phyloP scores from a whole-genome alignment of 1,140 invertebrate species.

The Papilio aristodemus region DNA sequence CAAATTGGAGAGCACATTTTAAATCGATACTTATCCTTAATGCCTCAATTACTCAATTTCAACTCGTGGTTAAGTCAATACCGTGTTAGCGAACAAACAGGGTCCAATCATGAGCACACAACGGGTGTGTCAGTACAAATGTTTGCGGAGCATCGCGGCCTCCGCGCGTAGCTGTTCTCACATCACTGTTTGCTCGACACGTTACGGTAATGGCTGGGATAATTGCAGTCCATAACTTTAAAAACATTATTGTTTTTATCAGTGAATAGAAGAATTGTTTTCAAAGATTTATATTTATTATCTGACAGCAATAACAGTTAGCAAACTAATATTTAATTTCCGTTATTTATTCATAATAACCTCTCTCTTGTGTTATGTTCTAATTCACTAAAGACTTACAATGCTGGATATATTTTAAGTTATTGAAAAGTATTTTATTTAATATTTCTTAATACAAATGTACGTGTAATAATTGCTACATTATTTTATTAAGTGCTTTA shows the following conservation, averaged over 20 bases:
- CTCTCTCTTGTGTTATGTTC: too few relatives aligned
- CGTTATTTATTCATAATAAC: too few relatives aligned
- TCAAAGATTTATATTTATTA: too few relatives aligned
- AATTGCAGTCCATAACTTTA: conserved; percentile 54
- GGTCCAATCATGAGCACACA: conserved; percentile 41
- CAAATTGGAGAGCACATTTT: too few relatives aligned
- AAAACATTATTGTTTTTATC: conserved; percentile 22
- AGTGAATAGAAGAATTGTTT: not conserved
- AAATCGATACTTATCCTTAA: not conserved
- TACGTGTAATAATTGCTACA: too few relatives aligned
- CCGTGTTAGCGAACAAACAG: conserved; percentile 48
- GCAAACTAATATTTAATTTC: not conserved
- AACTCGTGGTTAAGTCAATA: conserved; percentile 40
- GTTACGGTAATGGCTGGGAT: conserved; percentile 65
- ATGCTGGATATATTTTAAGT: too few relatives aligned
- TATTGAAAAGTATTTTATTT: too few relatives aligned
- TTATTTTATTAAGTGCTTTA: conserved; percentile 19
- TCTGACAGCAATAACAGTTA: not conserved
- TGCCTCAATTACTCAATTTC: conserved; percentile 21
- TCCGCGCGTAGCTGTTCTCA: conserved; percentile 51
- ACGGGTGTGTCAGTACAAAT: conserved; percentile 58
- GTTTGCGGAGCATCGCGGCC: conserved; percentile 55
- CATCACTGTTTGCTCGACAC: conserved; percentile 62
- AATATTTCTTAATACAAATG: too few relatives aligned
- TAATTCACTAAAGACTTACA: too few relatives aligned